These are phyloP conservation scores for Poeciliopsis gracilis DNA, from an alignment of 2,797 vertebrate genomes.

Conservation along the genomic window DNA sequence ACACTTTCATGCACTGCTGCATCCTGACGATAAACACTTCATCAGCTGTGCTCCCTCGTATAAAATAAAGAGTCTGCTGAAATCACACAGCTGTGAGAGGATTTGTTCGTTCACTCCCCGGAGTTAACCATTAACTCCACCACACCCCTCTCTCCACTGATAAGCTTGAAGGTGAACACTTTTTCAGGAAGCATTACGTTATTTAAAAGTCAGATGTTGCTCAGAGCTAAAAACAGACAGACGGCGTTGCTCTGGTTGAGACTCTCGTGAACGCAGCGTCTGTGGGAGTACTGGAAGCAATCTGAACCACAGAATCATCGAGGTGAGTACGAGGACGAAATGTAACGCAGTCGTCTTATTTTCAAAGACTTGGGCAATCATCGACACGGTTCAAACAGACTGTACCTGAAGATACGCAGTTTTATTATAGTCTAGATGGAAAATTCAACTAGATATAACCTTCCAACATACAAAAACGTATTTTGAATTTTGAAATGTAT, in stretches of 20 bases:
- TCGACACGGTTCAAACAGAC: constrained; percentile 42
- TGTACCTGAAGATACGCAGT: background rate
- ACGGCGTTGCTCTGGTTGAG: background rate
- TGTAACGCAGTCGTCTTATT: constrained; percentile 6
- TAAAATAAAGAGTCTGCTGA: constrained; percentile 70
- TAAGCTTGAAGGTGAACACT: constrained; percentile 34
- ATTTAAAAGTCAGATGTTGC: constrained; percentile 3
- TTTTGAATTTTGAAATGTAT: background rate
- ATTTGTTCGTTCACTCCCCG: constrained; percentile 3
- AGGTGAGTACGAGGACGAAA: constrained; percentile 34
- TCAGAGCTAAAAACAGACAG: background rate
- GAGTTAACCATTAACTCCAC: constrained; percentile 61
- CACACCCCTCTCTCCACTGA: constrained; percentile 35
- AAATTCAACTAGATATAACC: background rate
- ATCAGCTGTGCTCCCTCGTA: constrained; percentile 60
- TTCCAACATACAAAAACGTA: background rate
- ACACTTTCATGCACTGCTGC: constrained; percentile 45
- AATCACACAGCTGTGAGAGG: constrained; percentile 11
- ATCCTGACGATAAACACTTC: constrained; percentile 52
- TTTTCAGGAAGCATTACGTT: background rate
- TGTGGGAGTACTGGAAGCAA: background rate
- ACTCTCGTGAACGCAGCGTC: background rate
- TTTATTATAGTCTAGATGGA: background rate
- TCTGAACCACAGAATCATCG: background rate
- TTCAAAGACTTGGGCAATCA: constrained; percentile 46